These are phyloP conservation scores for Falco berigora DNA, from an alignment of 2,797 vertebrate species.

Conservation along the genomic window DNA sequence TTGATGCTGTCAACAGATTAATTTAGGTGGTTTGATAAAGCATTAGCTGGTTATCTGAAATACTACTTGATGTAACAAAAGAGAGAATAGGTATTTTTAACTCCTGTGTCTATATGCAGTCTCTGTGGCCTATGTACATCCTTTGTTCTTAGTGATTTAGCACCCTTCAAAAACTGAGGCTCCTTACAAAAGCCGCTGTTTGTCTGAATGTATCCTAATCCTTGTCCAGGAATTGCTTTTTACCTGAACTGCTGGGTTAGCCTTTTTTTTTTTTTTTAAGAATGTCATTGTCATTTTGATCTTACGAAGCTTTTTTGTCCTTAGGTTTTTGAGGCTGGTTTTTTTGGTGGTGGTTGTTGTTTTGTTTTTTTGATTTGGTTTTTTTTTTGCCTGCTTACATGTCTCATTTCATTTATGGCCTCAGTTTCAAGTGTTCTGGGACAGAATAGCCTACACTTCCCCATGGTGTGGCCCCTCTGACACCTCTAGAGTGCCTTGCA, in stretches of 20 bases:
- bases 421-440: background rate
- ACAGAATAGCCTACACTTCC: background rate
- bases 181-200: background rate
- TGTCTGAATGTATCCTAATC: background rate
- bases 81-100: background rate
- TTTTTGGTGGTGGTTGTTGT: background rate
- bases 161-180: background rate
- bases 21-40: background rate
- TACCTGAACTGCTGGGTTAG: background rate
- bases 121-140: background rate
- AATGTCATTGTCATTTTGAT: background rate
- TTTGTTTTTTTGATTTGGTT: background rate
- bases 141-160: background rate
- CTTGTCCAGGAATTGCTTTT: background rate
- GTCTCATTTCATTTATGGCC: background rate
- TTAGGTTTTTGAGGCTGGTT: background rate
- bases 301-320: background rate
- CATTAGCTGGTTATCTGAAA: background rate
- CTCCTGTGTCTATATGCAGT: rapidly evolving
- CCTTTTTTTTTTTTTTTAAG: background rate
- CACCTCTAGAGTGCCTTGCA: background rate
- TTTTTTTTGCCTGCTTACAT: background rate
- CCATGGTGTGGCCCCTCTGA: background rate
- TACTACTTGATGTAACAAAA: background rate
- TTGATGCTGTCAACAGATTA: background rate